Evolutionary conservation across 2,888 invertebrate species (phyloP), one percentile per base, ranked within the genome.

Genomic region (Catocala fraxini): DNA sequence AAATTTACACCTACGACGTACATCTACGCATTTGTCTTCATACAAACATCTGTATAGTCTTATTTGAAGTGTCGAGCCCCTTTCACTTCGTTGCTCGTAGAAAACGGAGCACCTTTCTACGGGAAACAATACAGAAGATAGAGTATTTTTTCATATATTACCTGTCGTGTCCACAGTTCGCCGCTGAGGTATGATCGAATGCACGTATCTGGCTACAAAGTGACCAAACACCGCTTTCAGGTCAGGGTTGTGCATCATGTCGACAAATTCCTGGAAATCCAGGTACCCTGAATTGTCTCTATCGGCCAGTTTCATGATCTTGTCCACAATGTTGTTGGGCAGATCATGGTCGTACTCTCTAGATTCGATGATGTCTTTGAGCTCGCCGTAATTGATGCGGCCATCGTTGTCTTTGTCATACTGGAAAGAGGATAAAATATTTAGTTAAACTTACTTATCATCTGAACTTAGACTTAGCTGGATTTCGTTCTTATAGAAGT

Each of bases 321-420:
- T 95, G 56, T 95, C 94, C 5, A 97, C 96, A 41, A 96, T 95
- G 64, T 96, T 94, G 45, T 95, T 93, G 0, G 97, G 97, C 47
- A 97, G 95, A 70, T 97, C 97, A 67, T 96, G 95, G 53, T 95
- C 95, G 83, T 96, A 96, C 52, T 95, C 95, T 68, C 95, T 79
- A 0, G 95, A 95, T 39, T 95, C 92, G 70, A 96, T 95, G 82
- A 96, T 95, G 33, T 85, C 92, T 82, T 95, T 95, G 4, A 97
- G 90, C 81, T 97, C 97, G 25, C 93, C 89, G 80, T 96, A 94
- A 3, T 96, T 96, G 77, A 97, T 96, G 68, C 89, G 93, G 0
- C 97, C 97, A 89, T 97, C 97, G 63, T 95, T 93, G 83, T 97
- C 96, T 51, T 87, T 92, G 82, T 97, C 97, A 78, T 97, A 97